Evolutionary conservation across 2,888 invertebrate species (phyloP).

Genomic region (Rhagophthalmus giganteus): DNA sequence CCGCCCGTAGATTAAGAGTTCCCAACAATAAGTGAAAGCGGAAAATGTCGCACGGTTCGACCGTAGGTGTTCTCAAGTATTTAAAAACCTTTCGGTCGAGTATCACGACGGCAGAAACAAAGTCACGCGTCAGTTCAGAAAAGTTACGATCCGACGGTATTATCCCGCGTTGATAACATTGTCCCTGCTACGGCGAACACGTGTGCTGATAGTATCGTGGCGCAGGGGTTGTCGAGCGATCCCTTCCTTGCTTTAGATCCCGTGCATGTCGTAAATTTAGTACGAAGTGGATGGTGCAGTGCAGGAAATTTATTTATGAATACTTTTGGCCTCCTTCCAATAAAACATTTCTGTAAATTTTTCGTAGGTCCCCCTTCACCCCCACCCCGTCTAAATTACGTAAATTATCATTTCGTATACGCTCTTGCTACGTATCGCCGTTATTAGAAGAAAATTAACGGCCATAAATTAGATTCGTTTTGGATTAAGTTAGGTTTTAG

Average conservation of each 20-base stretch:
- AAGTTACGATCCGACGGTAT: constrained; percentile 44
- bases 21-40: too few relatives aligned
- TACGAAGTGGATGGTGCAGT: constrained; percentile 49
- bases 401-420: too few relatives aligned
- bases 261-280: constrained; percentile 48
- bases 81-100: constrained; percentile 25
- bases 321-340: constrained; percentile 51
- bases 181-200: constrained; percentile 40
- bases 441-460: too few relatives aligned
- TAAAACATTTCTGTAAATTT: constrained; percentile 50
- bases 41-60: too few relatives aligned
- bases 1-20: too few relatives aligned
- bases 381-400: too few relatives aligned
- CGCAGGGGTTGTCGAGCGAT: constrained; percentile 30
- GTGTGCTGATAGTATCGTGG: constrained; percentile 43
- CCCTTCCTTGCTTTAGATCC: constrained; percentile 19
- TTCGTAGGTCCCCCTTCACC: too few relatives aligned
- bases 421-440: too few relatives aligned
- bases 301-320: constrained; percentile 56
- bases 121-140: constrained; percentile 38
- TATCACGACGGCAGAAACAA: constrained; percentile 30
- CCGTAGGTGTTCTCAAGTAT: constrained; percentile 4
- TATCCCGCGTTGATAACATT: constrained; percentile 46
- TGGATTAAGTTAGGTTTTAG: constrained; percentile 12
- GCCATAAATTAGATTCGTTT: constrained; percentile 9